phyloP scores from a whole-genome alignment of 2,113 vertebrate species.

The Danionella cerebrum region DNA sequence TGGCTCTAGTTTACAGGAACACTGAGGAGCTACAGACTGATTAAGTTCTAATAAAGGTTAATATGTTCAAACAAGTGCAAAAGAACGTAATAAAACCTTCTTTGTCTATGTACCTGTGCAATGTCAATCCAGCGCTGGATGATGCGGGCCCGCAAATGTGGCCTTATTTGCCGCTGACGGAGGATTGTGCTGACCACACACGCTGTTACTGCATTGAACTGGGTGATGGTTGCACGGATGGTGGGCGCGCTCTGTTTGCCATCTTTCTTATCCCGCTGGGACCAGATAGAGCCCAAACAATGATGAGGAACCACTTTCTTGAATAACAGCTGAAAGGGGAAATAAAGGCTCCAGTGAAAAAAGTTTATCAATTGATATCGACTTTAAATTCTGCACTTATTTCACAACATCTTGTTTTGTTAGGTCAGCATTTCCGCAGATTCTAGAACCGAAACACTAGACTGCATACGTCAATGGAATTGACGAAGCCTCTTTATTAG shows the following conservation, averaged over 20 bases:
- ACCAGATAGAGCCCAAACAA: conserved; percentile 92
- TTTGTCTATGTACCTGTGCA: conserved; percentile 67
- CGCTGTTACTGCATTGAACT: conserved; percentile 86
- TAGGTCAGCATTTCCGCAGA: too few species aligned
- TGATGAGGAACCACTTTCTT: conserved; percentile 89
- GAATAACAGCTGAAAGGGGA: conserved; percentile 73
- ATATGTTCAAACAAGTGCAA: background rate
- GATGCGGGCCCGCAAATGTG: conserved; percentile 79
- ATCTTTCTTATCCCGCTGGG: conserved; percentile 82
- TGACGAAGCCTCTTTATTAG: too few species aligned
- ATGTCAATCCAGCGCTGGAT: conserved; percentile 93
- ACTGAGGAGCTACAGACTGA: background rate
- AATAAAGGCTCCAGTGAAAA: background rate
- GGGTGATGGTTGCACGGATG: conserved; percentile 85
- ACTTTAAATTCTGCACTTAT: too few species aligned
- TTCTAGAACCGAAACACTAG: too few species aligned
- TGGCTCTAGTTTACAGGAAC: too few species aligned
- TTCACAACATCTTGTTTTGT: too few species aligned
- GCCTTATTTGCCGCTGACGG: conserved; percentile 68
- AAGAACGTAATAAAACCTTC: background rate
- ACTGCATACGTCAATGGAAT: too few species aligned
- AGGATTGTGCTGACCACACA: conserved; percentile 86
- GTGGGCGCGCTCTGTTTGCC: conserved; percentile 81
- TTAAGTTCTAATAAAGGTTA: background rate
- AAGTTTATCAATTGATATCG: too few species aligned